Base-by-base conservation (phyloP, 2,113 vertebrate species). In the Cisticola juncidis region DNA sequence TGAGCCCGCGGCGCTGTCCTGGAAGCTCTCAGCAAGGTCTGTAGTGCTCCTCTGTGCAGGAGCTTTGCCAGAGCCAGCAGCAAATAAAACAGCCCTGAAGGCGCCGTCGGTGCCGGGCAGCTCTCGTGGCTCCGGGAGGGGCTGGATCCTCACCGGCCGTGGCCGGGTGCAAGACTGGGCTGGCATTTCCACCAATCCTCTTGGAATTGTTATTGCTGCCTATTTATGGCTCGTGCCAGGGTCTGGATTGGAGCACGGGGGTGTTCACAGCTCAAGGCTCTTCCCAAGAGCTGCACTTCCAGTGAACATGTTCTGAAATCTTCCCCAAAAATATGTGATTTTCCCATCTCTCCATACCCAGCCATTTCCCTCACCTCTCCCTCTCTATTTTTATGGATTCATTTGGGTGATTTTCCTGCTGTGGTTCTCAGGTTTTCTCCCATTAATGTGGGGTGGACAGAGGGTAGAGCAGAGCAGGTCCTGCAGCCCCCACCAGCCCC, bases 31-130 rank as follows among this genome's bases (percentile, higher is more conserved):
- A 16, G 33, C 6, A 4, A n/a, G 18, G 47, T 81, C 31, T 40
- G 47, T 38, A 25, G 7, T 0, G 5, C 15, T 26, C 3, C 81
- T 61, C 51, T 15, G 48, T 29, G 48, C 35, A 7, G 81, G 70
- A 84, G 54, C 47, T 62, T 56, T 57, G 48, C 14, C 53, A 16
- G 36, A 50, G 12, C 33, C 33, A 3, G n/a, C 0, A 7, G 86
- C 54, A 47, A 73, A 61, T 31, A 8, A 21, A 86, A 23, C 0
- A 45, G 57, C 47, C 61, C 61, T 0, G 4, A 5, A 35, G 23
- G 70, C 26, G 50, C 60, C 11, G 0, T 3, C 0, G 3, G 12
- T n/a, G 73, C 38, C 0, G 4, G 31, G 42, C 66, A 9, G 38
- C 35, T 40, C n/a, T 11, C 0, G 9, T 1, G 70, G 38, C 38